phyloP scores from a whole-genome alignment of 1,140 invertebrate species.

The Eueides isabella region DNA sequence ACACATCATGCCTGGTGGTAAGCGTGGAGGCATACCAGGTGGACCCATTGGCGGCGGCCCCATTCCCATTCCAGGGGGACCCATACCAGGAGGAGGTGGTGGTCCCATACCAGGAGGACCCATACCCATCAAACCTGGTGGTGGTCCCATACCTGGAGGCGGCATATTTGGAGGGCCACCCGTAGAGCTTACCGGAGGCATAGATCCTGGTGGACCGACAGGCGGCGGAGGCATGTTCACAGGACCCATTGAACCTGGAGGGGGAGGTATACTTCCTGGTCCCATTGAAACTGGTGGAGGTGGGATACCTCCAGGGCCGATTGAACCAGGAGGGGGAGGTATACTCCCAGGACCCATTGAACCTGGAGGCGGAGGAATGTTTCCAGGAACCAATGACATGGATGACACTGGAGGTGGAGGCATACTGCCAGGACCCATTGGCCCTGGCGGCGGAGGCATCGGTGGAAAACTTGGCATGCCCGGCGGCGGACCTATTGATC shows the following conservation, averaged over 20 bases:
- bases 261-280: slow-evolving; percentile 1
- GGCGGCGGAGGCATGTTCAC: slow-evolving; percentile 53
- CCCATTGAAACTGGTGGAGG: not conserved
- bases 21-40: slow-evolving; percentile 55
- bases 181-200: slow-evolving; percentile 55
- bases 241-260: slow-evolving; percentile 53
- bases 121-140: slow-evolving; percentile 51
- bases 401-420: slow-evolving; percentile 1
- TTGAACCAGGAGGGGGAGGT: slow-evolving; percentile 56
- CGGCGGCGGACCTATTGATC: slow-evolving; percentile 65
- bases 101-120: slow-evolving; percentile 49
- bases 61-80: slow-evolving; percentile 48
- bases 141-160: slow-evolving; percentile 58
- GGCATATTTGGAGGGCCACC: slow-evolving; percentile 55
- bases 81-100: slow-evolving; percentile 57
- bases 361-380: slow-evolving; percentile 2
- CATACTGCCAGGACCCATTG: not conserved
- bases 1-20: slow-evolving; percentile 55
- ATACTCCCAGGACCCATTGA: slow-evolving; percentile 53
- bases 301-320: slow-evolving; percentile 48
- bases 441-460: slow-evolving; percentile 56
- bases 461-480: slow-evolving; percentile 69
- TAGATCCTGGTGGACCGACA: slow-evolving; percentile 63
- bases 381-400: not conserved
- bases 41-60: slow-evolving; percentile 59